Conservation (phyloP, 2,888 invertebrate genomes). For the Andrena bicolor region DNA sequence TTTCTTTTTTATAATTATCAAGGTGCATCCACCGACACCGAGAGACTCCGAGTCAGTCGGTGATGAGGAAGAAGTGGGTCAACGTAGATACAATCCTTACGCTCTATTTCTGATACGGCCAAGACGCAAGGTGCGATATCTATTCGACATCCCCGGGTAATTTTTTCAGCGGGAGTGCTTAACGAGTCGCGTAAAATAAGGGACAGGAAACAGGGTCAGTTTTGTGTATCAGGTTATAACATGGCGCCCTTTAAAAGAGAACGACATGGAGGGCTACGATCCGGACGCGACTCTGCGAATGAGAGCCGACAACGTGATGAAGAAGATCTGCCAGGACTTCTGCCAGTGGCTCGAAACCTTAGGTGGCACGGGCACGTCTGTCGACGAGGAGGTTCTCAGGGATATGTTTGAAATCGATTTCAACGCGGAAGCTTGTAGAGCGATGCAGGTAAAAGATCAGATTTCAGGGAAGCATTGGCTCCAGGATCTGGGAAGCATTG, state of each 20-base stretch:
- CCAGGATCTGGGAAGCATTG: neutral
- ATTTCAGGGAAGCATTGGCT: too few relatives aligned
- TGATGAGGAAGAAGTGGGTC: slow-evolving; percentile 34
- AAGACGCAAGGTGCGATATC: slow-evolving; percentile 76
- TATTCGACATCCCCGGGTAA: slow-evolving; percentile 16
- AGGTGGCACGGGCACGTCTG: slow-evolving; percentile 86
- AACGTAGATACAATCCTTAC: slow-evolving; percentile 77
- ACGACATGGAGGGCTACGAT: slow-evolving; percentile 80
- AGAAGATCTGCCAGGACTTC: slow-evolving; percentile 86
- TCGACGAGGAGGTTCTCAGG: slow-evolving; percentile 86
- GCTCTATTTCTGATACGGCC: slow-evolving; percentile 78
- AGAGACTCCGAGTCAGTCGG: slow-evolving; percentile 39
- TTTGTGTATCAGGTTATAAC: slow-evolving; percentile 73
- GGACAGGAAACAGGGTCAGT: neutral
- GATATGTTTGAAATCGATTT: slow-evolving; percentile 87
- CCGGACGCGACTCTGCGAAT: slow-evolving; percentile 80
- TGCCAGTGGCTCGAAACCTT: slow-evolving; percentile 87
- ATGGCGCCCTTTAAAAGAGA: slow-evolving; percentile 78
- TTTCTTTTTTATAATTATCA: slow-evolving; percentile 39
- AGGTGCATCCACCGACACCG: slow-evolving; percentile 79
- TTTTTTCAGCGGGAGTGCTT: neutral
- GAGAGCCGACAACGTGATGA: slow-evolving; percentile 76
- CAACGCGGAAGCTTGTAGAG: slow-evolving; percentile 78
- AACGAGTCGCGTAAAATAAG: neutral
- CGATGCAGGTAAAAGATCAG: slow-evolving; percentile 75